These are phyloP conservation scores for Bubalus kerabau DNA, from an alignment of 2,113 vertebrate genomes.

Conservation along the genomic window DNA sequence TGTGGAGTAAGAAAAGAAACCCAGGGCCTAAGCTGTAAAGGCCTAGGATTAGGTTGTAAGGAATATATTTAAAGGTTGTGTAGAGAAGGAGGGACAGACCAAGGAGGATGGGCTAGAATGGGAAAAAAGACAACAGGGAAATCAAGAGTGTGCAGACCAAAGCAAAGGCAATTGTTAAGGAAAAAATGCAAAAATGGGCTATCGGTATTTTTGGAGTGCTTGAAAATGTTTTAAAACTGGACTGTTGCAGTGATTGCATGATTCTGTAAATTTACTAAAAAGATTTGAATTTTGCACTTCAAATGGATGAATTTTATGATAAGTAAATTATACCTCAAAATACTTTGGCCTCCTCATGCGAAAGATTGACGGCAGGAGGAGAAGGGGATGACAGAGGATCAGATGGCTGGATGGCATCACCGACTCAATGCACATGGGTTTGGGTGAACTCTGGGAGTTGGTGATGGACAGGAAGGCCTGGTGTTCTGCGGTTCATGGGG, in stretches of 20 bases:
- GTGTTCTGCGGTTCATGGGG: too few relatives aligned
- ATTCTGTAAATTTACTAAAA: slow-evolving; percentile 2
- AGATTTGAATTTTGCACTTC: background rate
- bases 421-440: accelerated
- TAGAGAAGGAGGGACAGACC: background rate
- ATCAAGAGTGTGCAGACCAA: background rate
- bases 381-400: too few relatives aligned
- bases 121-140: background rate
- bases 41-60: background rate
- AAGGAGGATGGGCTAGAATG: background rate
- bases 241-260: background rate
- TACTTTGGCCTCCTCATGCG: too few relatives aligned
- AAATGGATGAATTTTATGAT: background rate
- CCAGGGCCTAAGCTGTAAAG: background rate
- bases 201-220: background rate
- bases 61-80: background rate
- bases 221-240: background rate
- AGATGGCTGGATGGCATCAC: too few relatives aligned
- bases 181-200: background rate
- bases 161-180: background rate
- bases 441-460: too few relatives aligned
- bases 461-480: too few relatives aligned
- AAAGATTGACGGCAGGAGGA: too few relatives aligned
- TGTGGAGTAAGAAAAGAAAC: background rate
- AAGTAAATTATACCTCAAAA: slow-evolving; percentile 2